phyloP scores from a whole-genome alignment of 2,113 vertebrate species.

The Scalopus aquaticus region DNA sequence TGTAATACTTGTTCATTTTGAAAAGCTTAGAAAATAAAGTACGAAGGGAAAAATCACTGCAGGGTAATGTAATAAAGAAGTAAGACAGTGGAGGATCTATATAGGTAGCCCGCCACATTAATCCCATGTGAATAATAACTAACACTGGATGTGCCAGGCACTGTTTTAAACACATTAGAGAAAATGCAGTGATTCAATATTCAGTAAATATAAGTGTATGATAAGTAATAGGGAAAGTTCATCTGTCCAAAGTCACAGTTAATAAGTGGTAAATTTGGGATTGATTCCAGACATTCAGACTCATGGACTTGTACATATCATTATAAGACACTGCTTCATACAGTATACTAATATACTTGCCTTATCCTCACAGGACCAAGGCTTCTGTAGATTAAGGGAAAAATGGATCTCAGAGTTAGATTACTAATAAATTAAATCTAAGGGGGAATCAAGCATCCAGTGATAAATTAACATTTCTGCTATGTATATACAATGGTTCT shows the following conservation, averaged over 20 bases:
- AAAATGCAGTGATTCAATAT: too few relatives aligned
- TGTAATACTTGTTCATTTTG: neutral
- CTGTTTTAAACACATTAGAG: too few relatives aligned
- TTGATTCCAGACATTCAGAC: neutral
- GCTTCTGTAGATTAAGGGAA: too few relatives aligned
- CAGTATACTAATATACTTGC: too few relatives aligned
- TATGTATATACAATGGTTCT: neutral
- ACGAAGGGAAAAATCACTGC: slow-evolving; percentile 5
- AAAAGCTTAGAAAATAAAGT: slow-evolving; percentile 36
- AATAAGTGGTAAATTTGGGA: neutral
- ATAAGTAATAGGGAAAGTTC: neutral
- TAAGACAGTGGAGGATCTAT: neutral
- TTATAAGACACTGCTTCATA: neutral
- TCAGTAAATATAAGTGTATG: neutral
- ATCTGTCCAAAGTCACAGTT: neutral
- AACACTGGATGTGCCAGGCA: neutral
- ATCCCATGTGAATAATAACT: too few relatives aligned
- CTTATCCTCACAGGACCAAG: too few relatives aligned
- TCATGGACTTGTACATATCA: neutral
- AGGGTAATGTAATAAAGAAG: neutral
- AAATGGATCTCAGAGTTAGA: neutral
- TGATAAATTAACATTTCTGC: neutral
- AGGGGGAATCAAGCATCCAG: slow-evolving; percentile 4
- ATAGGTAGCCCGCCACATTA: neutral
- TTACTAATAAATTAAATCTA: slow-evolving; percentile 23